Percentiles rank a stretch among this genome's conserved stretches.
Conservation (phyloP, 2,113 vertebrate species). For the Ploceus nigricollis region DNA sequence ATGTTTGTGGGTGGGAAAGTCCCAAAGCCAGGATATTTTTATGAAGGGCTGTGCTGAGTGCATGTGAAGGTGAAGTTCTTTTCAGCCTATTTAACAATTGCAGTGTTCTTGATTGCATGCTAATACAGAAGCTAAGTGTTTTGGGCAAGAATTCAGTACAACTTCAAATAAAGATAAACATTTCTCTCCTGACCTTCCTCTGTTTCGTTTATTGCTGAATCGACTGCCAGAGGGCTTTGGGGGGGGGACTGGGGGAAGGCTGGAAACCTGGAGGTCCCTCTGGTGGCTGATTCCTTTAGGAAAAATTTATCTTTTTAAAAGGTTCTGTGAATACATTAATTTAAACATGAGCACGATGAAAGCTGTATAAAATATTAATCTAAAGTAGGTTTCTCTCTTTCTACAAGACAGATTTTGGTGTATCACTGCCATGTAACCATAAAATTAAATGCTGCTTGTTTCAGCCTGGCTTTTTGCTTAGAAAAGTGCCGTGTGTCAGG, state of each 20-base stretch:
- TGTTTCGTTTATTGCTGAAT: not conserved
- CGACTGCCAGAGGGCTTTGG: not conserved
- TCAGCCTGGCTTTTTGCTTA: not conserved
- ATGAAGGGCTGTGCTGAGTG: not conserved
- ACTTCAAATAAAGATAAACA: not conserved
- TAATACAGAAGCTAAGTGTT: not conserved
- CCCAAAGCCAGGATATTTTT: not conserved
- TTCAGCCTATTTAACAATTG: not conserved
- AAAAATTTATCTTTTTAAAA: not conserved
- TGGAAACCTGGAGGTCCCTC: slow-evolving; percentile 9
- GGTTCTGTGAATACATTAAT: not conserved
- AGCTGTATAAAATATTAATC: not conserved
- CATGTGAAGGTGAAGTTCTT: not conserved
- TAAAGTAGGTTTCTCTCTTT: not conserved
- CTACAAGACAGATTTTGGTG: not conserved
- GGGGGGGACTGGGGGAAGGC: fast-evolving
- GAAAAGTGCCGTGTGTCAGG: not conserved
- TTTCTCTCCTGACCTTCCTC: not conserved
- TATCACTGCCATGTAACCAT: not conserved
- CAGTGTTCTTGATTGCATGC: not conserved
- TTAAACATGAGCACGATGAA: not conserved
- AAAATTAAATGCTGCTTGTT: not conserved
- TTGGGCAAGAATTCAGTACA: not conserved
- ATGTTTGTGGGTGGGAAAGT: not conserved
- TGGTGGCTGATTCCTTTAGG: not conserved